A percentile compares a stretch with the other conserved stretches of the same genome.
Evolutionary conservation across 2,888 invertebrate genomes (phyloP).

Genomic region (Loripinus fragilis): DNA sequence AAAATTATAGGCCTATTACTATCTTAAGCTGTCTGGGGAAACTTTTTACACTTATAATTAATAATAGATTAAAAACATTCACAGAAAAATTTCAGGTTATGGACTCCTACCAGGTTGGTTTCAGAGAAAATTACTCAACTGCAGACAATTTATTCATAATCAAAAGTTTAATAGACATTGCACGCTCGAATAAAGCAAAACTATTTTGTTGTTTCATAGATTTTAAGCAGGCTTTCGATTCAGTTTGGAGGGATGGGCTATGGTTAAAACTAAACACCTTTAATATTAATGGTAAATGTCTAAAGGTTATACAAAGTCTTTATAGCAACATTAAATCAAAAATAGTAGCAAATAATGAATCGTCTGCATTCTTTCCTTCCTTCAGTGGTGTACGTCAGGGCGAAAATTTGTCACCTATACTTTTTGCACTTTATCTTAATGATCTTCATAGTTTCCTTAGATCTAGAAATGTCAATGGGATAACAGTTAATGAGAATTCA

Average conservation of each 20-base stretch:
- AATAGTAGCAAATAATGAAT: neutral
- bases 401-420: neutral
- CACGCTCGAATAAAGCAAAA: neutral
- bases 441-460: neutral
- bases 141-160: neutral
- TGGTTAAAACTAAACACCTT: neutral
- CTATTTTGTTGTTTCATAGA: neutral
- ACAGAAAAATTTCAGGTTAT: neutral
- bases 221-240: conserved; percentile 3
- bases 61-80: conserved; percentile 17
- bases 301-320: neutral
- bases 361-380: neutral
- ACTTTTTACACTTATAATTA: conserved; percentile 31
- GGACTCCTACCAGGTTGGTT: neutral
- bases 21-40: conserved; percentile 34
- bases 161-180: neutral
- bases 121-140: neutral
- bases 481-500: neutral
- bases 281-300: neutral
- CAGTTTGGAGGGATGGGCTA: neutral
- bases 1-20: conserved; percentile 34
- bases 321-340: neutral
- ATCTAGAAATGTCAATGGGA: too few relatives aligned
- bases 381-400: neutral
- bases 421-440: neutral